phyloP scores from a whole-genome alignment of 2,797 vertebrate genomes.

The Anguilla pacifica region DNA sequence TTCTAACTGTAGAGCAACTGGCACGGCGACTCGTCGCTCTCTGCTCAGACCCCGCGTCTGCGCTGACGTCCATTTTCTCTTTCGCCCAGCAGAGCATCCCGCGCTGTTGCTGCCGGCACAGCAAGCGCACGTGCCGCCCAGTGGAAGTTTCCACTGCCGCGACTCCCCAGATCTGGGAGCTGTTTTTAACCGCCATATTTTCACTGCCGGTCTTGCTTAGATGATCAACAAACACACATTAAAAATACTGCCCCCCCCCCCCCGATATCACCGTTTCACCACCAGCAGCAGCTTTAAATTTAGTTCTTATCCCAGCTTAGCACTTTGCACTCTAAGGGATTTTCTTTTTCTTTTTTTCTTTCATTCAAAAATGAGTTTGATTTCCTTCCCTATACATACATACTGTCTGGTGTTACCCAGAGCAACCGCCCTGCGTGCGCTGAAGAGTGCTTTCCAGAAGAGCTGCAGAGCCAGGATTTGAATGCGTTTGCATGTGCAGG shows the following conservation, averaged over 20 bases:
- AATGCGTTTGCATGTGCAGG: neutral
- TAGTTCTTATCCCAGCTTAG: constrained; percentile 20
- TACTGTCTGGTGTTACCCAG: neutral
- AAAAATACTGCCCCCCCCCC: constrained; percentile 35
- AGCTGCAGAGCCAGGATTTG: neutral
- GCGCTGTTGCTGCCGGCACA: neutral
- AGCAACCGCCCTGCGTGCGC: neutral
- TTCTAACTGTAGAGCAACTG: neutral
- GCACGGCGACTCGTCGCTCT: neutral
- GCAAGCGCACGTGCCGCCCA: neutral
- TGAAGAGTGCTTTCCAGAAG: neutral
- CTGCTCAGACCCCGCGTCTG: neutral
- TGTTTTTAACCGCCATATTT: constrained; percentile 40
- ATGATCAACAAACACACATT: constrained; percentile 37
- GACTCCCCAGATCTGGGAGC: constrained; percentile 31
- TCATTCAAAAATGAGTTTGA: neutral
- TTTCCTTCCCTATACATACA: neutral
- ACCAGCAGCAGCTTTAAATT: constrained; percentile 39
- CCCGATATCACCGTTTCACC: constrained; percentile 38
- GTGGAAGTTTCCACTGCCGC: constrained; percentile 49
- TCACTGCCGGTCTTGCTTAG: constrained; percentile 18
- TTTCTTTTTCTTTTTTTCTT: neutral
- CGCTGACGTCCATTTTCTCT: neutral
- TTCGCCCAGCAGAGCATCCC: neutral
- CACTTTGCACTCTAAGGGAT: neutral